These are phyloP conservation scores for Aeoliscus strigatus DNA, from an alignment of 2,797 vertebrate species.

Conservation along the genomic window DNA sequence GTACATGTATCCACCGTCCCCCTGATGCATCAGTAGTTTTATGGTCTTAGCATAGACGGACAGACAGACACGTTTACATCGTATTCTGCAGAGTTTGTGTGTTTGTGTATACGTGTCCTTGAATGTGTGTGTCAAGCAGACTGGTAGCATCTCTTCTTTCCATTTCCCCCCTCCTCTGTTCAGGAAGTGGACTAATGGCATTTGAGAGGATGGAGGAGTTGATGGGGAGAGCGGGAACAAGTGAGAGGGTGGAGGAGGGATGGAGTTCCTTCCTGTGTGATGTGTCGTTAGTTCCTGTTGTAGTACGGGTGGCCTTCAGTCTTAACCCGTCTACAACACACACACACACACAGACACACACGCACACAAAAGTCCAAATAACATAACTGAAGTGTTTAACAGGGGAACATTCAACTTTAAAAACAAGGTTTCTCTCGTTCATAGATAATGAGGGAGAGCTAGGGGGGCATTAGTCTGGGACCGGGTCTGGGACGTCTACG, in stretches of 20 bases:
- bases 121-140: conserved; percentile 24
- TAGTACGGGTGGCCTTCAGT: conserved; percentile 65
- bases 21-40: too few species aligned
- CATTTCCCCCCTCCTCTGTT: conserved; percentile 65
- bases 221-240: conserved; percentile 62
- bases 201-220: conserved; percentile 71
- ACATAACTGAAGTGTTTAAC: too few species aligned
- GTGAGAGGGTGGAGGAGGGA: conserved; percentile 74
- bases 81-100: too few species aligned
- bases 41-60: too few species aligned
- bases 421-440: background rate
- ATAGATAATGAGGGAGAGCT: background rate
- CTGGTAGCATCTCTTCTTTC: conserved; percentile 47
- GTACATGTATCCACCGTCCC: too few species aligned
- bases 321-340: conserved; percentile 16
- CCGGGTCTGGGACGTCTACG: too few species aligned
- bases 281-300: conserved; percentile 86
- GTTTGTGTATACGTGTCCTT: background rate
- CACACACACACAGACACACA: too few species aligned
- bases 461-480: too few species aligned
- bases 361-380: too few species aligned
- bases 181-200: conserved; percentile 88
- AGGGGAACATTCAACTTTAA: too few species aligned
- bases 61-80: too few species aligned
- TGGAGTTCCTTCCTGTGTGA: conserved; percentile 87